These are phyloP conservation scores for Antennarius striatus DNA, from an alignment of 2,113 vertebrate species.

Conservation along the genomic window DNA sequence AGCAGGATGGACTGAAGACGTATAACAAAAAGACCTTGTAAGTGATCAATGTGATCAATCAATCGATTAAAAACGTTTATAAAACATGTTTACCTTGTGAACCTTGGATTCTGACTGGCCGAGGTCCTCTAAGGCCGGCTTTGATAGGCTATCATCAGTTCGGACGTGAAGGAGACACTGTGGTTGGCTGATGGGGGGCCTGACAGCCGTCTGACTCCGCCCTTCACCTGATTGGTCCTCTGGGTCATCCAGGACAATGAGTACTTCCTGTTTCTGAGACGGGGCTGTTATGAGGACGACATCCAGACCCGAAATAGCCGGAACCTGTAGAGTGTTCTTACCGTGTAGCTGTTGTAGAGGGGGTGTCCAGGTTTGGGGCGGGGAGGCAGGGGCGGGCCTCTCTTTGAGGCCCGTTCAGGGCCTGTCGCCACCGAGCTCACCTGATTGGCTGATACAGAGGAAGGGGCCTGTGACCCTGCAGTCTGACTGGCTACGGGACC, in stretches of 20 bases:
- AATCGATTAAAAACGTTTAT: too few relatives aligned
- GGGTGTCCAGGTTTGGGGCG: slow-evolving; percentile 92
- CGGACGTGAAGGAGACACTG: slow-evolving; percentile 40
- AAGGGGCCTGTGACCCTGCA: slow-evolving; percentile 46
- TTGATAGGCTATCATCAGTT: slow-evolving; percentile 38
- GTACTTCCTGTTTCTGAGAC: slow-evolving; percentile 78
- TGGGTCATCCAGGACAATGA: slow-evolving; percentile 77
- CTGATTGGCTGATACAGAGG: slow-evolving; percentile 79
- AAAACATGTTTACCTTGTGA: background rate
- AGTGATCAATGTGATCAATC: too few relatives aligned
- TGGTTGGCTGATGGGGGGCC: slow-evolving; percentile 22
- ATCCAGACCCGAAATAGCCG: too few relatives aligned
- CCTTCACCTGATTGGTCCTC: slow-evolving; percentile 59
- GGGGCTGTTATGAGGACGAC: background rate
- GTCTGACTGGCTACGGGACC: slow-evolving; percentile 45
- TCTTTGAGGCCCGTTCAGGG: slow-evolving; percentile 77
- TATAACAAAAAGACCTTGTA: background rate
- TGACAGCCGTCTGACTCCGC: slow-evolving; percentile 53
- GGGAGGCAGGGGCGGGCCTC: slow-evolving; percentile 90
- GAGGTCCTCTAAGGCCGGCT: slow-evolving; percentile 27
- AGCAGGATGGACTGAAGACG: slow-evolving; percentile 58
- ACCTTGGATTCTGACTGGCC: slow-evolving; percentile 50
- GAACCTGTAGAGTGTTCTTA: slow-evolving; percentile 39
- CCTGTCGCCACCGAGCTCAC: too few relatives aligned
- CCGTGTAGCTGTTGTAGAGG: slow-evolving; percentile 85